Percentiles rank a stretch among this genome's conserved stretches.
Conservation (phyloP, 2,888 invertebrate genomes). For the Bombylius discolor region DNA sequence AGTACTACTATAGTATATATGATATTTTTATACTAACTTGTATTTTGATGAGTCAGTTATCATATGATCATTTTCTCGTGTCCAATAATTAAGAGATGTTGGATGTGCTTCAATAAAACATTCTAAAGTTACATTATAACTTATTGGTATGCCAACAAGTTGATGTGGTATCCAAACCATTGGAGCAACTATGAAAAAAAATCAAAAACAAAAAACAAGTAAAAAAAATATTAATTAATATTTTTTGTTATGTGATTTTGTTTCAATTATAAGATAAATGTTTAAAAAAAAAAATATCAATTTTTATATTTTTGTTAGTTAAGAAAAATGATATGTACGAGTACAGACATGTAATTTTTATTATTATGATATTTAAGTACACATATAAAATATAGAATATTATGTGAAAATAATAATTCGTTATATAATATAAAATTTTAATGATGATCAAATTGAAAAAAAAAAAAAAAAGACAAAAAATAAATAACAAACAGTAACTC, state of each 20-base stretch:
- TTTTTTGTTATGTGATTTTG: not conserved
- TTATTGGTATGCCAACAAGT: conserved; percentile 71
- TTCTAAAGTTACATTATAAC: conserved; percentile 71
- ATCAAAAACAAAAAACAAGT: not conserved
- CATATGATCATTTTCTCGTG: conserved; percentile 75
- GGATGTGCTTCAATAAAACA: conserved; percentile 87
- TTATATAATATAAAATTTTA: too few relatives aligned
- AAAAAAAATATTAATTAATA: not conserved
- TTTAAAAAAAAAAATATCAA: too few relatives aligned
- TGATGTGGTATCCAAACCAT: conserved; percentile 89
- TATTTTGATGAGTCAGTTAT: conserved; percentile 76
- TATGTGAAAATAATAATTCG: too few relatives aligned
- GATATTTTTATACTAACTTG: conserved; percentile 33
- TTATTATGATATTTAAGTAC: too few relatives aligned
- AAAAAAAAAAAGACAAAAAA: too few relatives aligned
- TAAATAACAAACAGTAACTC: too few relatives aligned
- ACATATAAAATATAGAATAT: too few relatives aligned
- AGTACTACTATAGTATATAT: not conserved
- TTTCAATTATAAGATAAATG: too few relatives aligned
- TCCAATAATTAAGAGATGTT: conserved; percentile 83
- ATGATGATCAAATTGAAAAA: too few relatives aligned
- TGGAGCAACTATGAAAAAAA: conserved; percentile 58
- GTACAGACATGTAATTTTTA: too few relatives aligned
- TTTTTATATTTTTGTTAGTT: too few relatives aligned
- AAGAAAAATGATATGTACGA: too few relatives aligned